Evolutionary conservation across 92 coral and sea anemone species (phyloP).

Genomic region (Epizoanthus ramosus): DNA sequence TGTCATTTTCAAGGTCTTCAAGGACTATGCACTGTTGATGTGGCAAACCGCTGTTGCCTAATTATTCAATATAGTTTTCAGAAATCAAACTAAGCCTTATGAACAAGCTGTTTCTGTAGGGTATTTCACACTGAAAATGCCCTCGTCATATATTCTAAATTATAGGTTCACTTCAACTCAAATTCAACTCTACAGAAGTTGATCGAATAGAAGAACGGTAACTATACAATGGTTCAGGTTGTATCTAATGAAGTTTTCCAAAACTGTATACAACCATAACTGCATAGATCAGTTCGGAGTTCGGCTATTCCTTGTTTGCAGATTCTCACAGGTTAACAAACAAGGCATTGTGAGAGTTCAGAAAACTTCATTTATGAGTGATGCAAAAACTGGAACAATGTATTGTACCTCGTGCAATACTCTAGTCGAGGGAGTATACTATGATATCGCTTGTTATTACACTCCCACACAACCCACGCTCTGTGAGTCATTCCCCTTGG

Average conservation of each 20-base stretch:
- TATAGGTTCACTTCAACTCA: too few relatives aligned
- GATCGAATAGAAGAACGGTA: conserved; percentile 26
- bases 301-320: too few relatives aligned
- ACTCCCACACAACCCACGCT: conserved; percentile 19
- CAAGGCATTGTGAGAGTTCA: background rate
- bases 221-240: background rate
- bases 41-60: too few relatives aligned
- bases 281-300: too few relatives aligned
- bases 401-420: background rate
- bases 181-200: background rate
- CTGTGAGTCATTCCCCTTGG: background rate
- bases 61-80: too few relatives aligned
- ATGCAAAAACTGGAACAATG: background rate
- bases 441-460: background rate
- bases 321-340: background rate
- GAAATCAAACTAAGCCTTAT: too few relatives aligned
- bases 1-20: too few relatives aligned
- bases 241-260: conserved; percentile 24
- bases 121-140: too few relatives aligned
- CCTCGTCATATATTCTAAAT: too few relatives aligned
- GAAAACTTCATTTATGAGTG: background rate
- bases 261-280: background rate
- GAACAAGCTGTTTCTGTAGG: too few relatives aligned
- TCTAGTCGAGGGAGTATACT: conserved; percentile 3
- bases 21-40: too few relatives aligned